These are phyloP conservation scores for Trachops cirrhosus DNA, from an alignment of 2,797 vertebrate genomes.

Conservation along the genomic window DNA sequence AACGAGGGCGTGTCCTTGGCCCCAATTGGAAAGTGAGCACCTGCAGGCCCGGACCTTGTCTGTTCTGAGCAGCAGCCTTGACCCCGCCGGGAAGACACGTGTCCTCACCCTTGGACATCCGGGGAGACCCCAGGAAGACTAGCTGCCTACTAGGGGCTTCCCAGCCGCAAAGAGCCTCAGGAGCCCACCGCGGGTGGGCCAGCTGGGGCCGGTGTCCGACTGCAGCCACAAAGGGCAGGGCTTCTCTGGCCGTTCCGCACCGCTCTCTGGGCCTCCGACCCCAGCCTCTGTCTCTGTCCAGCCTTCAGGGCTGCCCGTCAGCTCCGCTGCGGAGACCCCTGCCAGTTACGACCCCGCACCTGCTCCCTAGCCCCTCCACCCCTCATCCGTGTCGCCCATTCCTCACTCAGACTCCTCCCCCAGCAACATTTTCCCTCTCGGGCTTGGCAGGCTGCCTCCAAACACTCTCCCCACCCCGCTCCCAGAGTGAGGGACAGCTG, in stretches of 20 bases:
- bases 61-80: not conserved
- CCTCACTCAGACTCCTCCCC: not conserved
- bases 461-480: not conserved
- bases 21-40: not conserved
- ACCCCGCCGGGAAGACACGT: accelerated
- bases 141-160: not conserved
- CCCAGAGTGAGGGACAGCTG: conserved; percentile 45
- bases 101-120: not conserved
- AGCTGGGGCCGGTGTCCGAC: not conserved
- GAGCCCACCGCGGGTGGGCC: not conserved
- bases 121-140: not conserved
- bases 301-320: not conserved
- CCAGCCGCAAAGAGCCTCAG: not conserved
- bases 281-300: not conserved
- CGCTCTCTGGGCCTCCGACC: not conserved
- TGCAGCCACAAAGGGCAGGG: not conserved
- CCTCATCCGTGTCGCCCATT: accelerated
- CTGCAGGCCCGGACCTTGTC: accelerated
- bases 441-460: not conserved
- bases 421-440: not conserved
- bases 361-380: not conserved
- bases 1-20: not conserved
- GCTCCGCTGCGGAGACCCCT: not conserved
- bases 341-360: not conserved
- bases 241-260: not conserved